Evolutionary conservation across 1,140 invertebrate genomes (phyloP), one percentile per base, ranked within the genome.

Genomic region (Chelonus insularis): DNA sequence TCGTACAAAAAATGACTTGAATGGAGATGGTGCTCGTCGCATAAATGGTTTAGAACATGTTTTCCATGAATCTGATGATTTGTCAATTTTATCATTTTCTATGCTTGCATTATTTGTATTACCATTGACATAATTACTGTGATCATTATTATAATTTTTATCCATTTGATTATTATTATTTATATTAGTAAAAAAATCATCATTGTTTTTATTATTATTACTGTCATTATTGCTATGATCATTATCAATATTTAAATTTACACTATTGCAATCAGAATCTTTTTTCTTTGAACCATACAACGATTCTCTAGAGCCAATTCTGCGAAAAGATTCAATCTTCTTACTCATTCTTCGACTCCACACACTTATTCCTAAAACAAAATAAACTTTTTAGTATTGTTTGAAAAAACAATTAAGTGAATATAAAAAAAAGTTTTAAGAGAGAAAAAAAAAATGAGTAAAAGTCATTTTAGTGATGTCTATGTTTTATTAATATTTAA

Each of bases 311-410:
- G 83, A 81, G 59, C 89, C 87, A 23, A 84, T 81, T 67, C 87
- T 85, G 62, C 89, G 86, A 62, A 92, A 82, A 65, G 90, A 86
- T 69, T 92, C 90, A 69, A 92, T 82, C 73, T 91, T 91, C 67
- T 87, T 88, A 60, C 90, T 89, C 88, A 92, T 90, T 52, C 86
- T 84, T 56, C 88, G 86, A 68, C 90, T 88, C 91, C 91, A 92
- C 61, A 90, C 90, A 57, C 87, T 85, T 62, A 91, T 84, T 67
- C 89, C 89, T 90, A 83, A 2, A 43, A 57, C 59, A 37, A 39
- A 63, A 52, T n/a, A n/a, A n/a, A n/a, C n/a, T n/a, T n/a, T n/a
- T n/a, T n/a, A n/a, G n/a, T n/a, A n/a, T n/a, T n/a, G n/a, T n/a
- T n/a, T n/a, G n/a, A n/a, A n/a, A n/a, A n/a, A n/a, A n/a, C n/a